Conservation (phyloP, 1,140 invertebrate genomes). For the Ips nitidus region DNA sequence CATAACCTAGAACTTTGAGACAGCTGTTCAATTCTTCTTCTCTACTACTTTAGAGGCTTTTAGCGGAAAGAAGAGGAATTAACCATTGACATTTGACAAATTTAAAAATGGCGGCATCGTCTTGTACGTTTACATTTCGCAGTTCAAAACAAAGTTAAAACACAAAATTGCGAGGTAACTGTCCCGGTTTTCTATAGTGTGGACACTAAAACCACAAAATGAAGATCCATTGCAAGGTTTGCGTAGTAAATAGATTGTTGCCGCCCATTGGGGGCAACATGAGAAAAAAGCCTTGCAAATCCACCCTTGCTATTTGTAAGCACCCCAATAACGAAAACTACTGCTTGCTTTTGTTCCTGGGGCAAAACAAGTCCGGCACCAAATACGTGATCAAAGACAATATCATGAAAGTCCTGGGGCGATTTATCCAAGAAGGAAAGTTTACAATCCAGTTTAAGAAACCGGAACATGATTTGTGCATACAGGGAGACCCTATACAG, state of each 20-base stretch:
- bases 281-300: conserved; percentile 57
- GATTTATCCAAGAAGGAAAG: conserved; percentile 73
- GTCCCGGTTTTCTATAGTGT: too few relatives aligned
- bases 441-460: conserved; percentile 69
- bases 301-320: conserved; percentile 66
- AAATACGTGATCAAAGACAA: conserved; percentile 69
- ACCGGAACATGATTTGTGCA: conserved; percentile 69
- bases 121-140: too few relatives aligned
- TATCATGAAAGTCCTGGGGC: conserved; percentile 66
- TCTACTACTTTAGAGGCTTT: too few relatives aligned
- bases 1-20: too few relatives aligned
- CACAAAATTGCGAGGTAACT: too few relatives aligned
- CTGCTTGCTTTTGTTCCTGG: conserved; percentile 66
- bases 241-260: conserved; percentile 61
- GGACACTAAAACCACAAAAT: conserved; percentile 50
- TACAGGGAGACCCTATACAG: conserved; percentile 65
- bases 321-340: conserved; percentile 60
- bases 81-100: too few relatives aligned
- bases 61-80: too few relatives aligned
- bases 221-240: conserved; percentile 69
- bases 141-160: too few relatives aligned
- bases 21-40: too few relatives aligned
- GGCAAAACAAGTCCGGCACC: conserved; percentile 63
- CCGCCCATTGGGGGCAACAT: conserved; percentile 51
- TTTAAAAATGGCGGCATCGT: too few relatives aligned